A percentile compares a stretch with the other conserved stretches of the same genome.
phyloP scores from a whole-genome alignment of 2,888 invertebrate species.

The Phanerotoma sp. region DNA sequence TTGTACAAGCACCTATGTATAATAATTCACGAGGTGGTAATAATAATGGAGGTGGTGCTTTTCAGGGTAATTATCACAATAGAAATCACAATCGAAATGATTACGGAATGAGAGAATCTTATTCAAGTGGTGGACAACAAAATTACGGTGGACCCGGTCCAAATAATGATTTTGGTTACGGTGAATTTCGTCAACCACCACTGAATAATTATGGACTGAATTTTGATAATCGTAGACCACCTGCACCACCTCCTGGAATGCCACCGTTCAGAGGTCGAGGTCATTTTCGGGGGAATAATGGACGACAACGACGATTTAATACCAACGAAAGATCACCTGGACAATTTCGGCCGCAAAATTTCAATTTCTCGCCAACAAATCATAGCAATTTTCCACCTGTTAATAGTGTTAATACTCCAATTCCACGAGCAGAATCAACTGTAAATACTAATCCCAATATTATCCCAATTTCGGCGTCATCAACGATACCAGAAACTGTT shows the following conservation, averaged over 20 bases:
- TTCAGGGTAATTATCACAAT: conserved; percentile 47
- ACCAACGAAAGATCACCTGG: conserved; percentile 36
- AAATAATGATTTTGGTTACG: conserved; percentile 41
- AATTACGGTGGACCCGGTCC: conserved; percentile 50
- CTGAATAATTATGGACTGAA: conserved; percentile 43
- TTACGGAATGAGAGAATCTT: conserved; percentile 59
- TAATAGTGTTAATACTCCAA: conserved; percentile 18
- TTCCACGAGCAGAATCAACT: no score
- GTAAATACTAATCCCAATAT: no score
- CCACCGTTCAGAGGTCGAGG: conserved; percentile 48
- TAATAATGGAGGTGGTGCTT: conserved; percentile 51
- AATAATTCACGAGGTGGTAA: conserved; percentile 62
- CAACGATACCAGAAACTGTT: no score
- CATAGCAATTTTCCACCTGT: conserved; percentile 28
- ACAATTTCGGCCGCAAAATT: conserved; percentile 28
- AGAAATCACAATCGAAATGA: conserved; percentile 44
- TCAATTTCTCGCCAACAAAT: conserved; percentile 32
- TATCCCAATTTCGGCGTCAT: no score
- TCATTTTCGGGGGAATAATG: conserved; percentile 44
- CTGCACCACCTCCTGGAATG: conserved; percentile 40
- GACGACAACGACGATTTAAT: conserved; percentile 28
- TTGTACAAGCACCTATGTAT: conserved; percentile 65
- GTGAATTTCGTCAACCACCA: conserved; percentile 44
- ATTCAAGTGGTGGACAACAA: conserved; percentile 46
- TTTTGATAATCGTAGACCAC: conserved; percentile 46